A percentile compares a stretch with the other conserved stretches of the same genome.
Conservation (phyloP, 2,113 vertebrate species). For the Cyphomyrus plagiostoma region DNA sequence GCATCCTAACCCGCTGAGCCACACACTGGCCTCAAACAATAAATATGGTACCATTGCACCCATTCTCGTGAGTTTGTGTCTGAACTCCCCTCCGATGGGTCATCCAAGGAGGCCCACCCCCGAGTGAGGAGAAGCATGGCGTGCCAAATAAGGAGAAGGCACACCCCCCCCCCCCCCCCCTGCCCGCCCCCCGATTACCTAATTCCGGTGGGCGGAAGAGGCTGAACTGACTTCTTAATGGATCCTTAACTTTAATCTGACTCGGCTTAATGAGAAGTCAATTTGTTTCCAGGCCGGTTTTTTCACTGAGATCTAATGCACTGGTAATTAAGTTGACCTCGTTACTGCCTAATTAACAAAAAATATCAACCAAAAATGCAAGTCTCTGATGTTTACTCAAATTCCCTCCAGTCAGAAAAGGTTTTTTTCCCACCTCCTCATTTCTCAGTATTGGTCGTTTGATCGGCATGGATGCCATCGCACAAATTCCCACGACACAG, state of each 20-base stretch:
- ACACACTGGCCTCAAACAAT: neutral
- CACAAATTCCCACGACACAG: neutral
- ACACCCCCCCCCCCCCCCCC: too few species aligned
- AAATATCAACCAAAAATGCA: slow-evolving; percentile 8
- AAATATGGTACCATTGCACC: neutral
- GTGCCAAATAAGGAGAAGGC: neutral
- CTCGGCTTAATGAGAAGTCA: slow-evolving; percentile 27
- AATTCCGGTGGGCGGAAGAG: neutral
- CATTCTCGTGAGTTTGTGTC: neutral
- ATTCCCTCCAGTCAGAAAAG: neutral
- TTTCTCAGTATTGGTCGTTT: neutral
- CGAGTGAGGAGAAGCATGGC: neutral
- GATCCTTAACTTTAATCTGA: slow-evolving; percentile 29
- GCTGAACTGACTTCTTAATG: slow-evolving; percentile 14
- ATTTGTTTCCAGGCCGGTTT: slow-evolving; percentile 29
- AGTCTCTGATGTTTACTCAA: slow-evolving; percentile 4
- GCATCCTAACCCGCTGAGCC: neutral
- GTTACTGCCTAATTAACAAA: slow-evolving; percentile 29
- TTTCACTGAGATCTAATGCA: slow-evolving; percentile 27
- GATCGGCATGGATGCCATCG: neutral
- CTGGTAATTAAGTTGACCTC: slow-evolving; percentile 29
- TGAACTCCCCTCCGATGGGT: neutral
- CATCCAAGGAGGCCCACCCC: neutral
- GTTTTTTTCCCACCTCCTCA: neutral
- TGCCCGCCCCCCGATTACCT: neutral